A percentile compares a stretch with the other conserved stretches of the same genome.
Conservation (phyloP, 2,113 vertebrate genomes). For the Danio rerio region DNA sequence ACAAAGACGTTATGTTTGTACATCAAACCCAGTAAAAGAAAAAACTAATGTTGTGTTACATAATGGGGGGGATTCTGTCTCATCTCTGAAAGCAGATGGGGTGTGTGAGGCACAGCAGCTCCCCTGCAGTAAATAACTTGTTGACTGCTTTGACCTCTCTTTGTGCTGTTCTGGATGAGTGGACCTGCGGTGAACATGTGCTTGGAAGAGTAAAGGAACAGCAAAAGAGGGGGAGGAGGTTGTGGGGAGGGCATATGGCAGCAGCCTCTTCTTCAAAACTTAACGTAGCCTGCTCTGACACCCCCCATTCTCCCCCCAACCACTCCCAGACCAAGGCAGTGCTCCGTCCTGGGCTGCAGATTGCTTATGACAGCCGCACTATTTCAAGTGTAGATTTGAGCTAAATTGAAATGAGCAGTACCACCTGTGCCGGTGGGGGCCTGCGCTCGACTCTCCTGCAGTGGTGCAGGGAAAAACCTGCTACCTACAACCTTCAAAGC, state of each 20-base stretch:
- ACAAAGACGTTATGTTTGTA: neutral
- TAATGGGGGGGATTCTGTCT: conserved; percentile 21
- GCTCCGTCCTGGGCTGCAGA: conserved; percentile 71
- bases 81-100: conserved; percentile 59
- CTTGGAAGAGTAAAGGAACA: conserved; percentile 61
- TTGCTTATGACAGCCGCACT: conserved; percentile 74
- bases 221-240: conserved; percentile 39
- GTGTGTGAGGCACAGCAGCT: conserved; percentile 41
- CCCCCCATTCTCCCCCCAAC: conserved; percentile 17
- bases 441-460: conserved; percentile 35
- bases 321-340: conserved; percentile 53
- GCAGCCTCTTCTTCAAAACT: conserved; percentile 52
- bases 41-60: conserved; percentile 5
- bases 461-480: conserved; percentile 61
- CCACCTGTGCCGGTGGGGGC: conserved; percentile 77
- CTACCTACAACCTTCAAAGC: conserved; percentile 77
- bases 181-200: conserved; percentile 62
- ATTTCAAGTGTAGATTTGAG: conserved; percentile 78
- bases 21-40: neutral
- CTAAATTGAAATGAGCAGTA: conserved; percentile 79
- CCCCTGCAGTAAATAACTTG: conserved; percentile 65
- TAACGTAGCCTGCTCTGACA: conserved; percentile 36
- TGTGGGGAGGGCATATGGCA: conserved; percentile 38
- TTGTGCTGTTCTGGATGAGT: conserved; percentile 56
- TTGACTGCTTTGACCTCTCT: conserved; percentile 69